Evolutionary conservation across 2,113 vertebrate species (phyloP).

Genomic region (Aspiorhynchus laticeps): DNA sequence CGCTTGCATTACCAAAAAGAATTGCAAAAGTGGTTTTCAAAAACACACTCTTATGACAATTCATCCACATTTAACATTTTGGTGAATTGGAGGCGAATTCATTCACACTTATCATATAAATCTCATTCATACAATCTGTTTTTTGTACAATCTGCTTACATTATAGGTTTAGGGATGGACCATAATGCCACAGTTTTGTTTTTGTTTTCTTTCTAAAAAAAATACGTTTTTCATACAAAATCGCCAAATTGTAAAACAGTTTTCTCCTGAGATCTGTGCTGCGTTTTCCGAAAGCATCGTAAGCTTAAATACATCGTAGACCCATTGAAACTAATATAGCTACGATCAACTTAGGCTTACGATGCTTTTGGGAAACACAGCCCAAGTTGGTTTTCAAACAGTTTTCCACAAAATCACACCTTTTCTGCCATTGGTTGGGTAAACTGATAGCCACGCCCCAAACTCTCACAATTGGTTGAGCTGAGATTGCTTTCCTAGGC

Average conservation of each 20-base stretch:
- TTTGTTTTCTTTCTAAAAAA: neutral
- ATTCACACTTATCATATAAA: too few species aligned
- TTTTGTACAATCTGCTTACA: neutral
- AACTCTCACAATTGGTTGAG: neutral
- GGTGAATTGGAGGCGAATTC: neutral
- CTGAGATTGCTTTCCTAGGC: neutral
- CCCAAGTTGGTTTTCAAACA: neutral
- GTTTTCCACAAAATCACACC: neutral
- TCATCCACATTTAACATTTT: neutral
- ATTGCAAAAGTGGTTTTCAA: neutral
- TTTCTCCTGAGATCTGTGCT: neutral
- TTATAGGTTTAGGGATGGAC: neutral
- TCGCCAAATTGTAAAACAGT: neutral
- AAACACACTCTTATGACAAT: neutral
- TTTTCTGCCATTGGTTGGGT: neutral
- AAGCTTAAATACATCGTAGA: too few species aligned
- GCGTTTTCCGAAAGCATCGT: too few species aligned
- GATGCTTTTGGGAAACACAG: too few species aligned
- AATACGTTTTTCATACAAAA: neutral
- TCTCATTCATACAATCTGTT: neutral
- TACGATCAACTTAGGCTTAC: too few species aligned
- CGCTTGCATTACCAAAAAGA: neutral
- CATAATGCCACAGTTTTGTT: neutral
- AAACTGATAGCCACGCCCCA: neutral
- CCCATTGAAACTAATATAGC: too few species aligned